Percentiles rank a stretch among this genome's conserved stretches.
These are phyloP conservation scores for Cotesia chilonis DNA, from an alignment of 1,140 invertebrate genomes.

Conservation along the genomic window DNA sequence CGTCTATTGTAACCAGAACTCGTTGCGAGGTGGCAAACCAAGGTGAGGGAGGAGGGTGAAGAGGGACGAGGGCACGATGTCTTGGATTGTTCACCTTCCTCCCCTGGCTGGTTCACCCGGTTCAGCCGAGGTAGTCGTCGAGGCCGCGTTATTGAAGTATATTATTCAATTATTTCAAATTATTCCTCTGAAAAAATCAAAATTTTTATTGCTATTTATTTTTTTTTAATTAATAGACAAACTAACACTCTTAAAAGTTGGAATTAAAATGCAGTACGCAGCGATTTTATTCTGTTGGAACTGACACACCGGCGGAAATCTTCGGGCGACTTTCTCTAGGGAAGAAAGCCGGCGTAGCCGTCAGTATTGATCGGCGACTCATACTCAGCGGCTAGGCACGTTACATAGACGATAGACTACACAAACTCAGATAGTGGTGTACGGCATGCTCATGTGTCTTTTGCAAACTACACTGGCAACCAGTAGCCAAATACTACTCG, in stretches of 20 bases:
- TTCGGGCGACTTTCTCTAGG: constrained; percentile 13
- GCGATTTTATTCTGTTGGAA: not conserved
- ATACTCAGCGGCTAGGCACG: not conserved
- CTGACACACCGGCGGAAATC: constrained; percentile 11
- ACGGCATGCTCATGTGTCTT: not conserved
- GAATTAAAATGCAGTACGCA: not conserved
- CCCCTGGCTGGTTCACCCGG: constrained; percentile 8
- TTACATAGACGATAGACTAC: not conserved
- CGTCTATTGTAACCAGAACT: constrained; percentile 12
- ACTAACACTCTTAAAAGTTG: not conserved
- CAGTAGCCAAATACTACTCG: no score
- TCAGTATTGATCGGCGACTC: constrained; percentile 18
- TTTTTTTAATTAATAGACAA: not conserved
- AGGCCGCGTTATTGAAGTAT: not conserved
- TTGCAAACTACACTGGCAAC: not conserved
- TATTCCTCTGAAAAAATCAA: no score
- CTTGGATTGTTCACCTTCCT: not conserved
- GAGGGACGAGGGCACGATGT: not conserved
- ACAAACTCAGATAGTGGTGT: not conserved
- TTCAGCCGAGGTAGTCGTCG: constrained; percentile 15
- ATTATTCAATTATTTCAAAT: no score
- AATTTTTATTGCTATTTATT: no score
- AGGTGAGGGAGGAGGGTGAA: constrained; percentile 1
- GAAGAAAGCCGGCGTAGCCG: constrained; percentile 20
- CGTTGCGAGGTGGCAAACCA: constrained; percentile 21